Base-by-base conservation (phyloP, 1,140 invertebrate genomes). In the Drosophila sucinea region DNA sequence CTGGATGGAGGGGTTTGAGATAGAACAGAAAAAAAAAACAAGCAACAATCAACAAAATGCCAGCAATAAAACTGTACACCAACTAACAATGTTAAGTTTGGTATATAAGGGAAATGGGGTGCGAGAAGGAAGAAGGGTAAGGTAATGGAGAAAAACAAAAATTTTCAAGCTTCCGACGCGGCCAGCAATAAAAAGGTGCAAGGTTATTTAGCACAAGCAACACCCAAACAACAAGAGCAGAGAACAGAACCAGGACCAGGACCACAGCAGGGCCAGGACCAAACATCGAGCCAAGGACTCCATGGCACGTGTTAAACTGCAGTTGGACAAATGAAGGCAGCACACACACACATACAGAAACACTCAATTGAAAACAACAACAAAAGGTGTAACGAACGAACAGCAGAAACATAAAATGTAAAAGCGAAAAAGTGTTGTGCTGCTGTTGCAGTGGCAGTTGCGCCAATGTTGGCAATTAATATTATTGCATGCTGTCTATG, bases 391-490 rank as follows among this genome's bases (percentile, higher is more conserved):
- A 86, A 87, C 82, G 79, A 86, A 87, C 82, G 79, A 86, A 76
- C 72, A 62, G 71, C 79, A 69, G 73, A 51, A 83, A 82, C 76
- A 89, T 86, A 87, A 89, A 87, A 87, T 87, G 84, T 89, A 80
- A 74, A 77, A 87, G 80, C 73, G 71, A 78, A 83, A 87, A 87
- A 87, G 76, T 87, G 83, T 83, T 86, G 68, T 72, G 58, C 32
- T 60, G 64, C 41, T 79, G 70, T 33, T 78, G 69, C 72, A 70
- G 72, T 69, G 61, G 75, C 75, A 81, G 82, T 87, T 87, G 76
- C 76, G 58, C 83, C 83, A 87, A 87, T 86, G 83, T 76, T 80
- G 84, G 83, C 83, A 86, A 86, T 86, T 86, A 86, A 86, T 86
- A 86, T 86, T 86, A 86, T 86, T 86, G 83, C 83, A 87, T 87